These are phyloP conservation scores for Pipistrellus nathusii DNA, from an alignment of 2,797 vertebrate species.

Conservation along the genomic window DNA sequence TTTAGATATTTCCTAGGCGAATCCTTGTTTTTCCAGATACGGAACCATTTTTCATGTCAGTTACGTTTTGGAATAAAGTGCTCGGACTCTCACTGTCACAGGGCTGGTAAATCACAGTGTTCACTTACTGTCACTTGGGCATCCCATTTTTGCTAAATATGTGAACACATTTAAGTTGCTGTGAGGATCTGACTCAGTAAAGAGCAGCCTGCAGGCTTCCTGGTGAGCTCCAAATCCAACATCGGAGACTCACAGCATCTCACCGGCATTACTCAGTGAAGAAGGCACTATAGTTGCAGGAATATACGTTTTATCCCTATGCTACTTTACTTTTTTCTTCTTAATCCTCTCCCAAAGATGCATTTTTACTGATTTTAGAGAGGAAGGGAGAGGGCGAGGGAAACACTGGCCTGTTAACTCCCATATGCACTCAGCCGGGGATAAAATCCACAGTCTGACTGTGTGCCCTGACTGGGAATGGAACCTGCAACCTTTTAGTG, in stretches of 20 bases:
- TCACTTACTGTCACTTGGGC: not conserved
- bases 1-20: not conserved
- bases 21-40: not conserved
- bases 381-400: not conserved
- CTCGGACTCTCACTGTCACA: not conserved
- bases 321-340: not conserved
- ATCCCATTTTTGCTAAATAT: not conserved
- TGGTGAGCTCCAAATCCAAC: not conserved
- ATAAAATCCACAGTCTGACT: too few relatives aligned
- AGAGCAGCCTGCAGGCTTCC: not conserved
- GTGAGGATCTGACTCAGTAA: not conserved
- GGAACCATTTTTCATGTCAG: not conserved
- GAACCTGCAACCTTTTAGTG: not conserved
- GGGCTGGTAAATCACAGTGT: not conserved
- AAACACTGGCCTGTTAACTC: not conserved
- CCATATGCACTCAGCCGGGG: not conserved
- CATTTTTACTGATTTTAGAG: not conserved
- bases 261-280: not conserved
- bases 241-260: not conserved
- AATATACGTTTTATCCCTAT: not conserved
- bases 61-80: slow-evolving; percentile 7
- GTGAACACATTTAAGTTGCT: not conserved
- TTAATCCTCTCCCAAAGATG: too few relatives aligned
- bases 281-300: not conserved
- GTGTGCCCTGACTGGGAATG: not conserved